Evolutionary conservation across 2,113 vertebrate species (phyloP).

Genomic region (Sinosuthora webbiana): DNA sequence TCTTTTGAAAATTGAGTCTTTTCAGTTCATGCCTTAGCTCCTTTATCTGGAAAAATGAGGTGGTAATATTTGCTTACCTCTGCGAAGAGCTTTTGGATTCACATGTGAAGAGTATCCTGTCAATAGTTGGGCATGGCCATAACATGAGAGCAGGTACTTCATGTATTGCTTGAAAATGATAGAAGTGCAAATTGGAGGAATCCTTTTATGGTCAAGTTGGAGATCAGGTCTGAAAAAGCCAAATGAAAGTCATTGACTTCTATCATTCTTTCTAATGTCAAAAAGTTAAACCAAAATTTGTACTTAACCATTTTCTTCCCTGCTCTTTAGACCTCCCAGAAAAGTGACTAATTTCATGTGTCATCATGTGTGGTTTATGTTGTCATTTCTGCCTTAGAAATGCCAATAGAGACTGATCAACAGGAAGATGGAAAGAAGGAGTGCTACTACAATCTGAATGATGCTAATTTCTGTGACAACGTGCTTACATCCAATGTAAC

Average conservation of each 20-base stretch:
- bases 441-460: constrained; percentile 91
- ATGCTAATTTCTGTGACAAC: constrained; percentile 94
- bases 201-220: not conserved
- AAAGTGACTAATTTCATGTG: not conserved
- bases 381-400: constrained; percentile 17
- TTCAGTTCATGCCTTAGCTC: not conserved
- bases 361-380: not conserved
- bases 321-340: not conserved
- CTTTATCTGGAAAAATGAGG: not conserved
- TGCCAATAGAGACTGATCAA: constrained; percentile 45
- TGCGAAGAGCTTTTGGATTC: not conserved
- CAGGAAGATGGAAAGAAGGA: constrained; percentile 87
- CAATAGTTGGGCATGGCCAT: not conserved
- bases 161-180: not conserved
- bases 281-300: not conserved
- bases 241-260: constrained; percentile 4
- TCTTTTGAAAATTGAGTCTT: not conserved
- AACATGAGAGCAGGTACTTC: not conserved
- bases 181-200: not conserved
- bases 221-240: not conserved
- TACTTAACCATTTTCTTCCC: not conserved
- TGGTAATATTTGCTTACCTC: not conserved
- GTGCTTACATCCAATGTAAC: constrained; percentile 91
- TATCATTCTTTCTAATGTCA: not conserved
- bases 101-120: not conserved